Evolutionary conservation across 2,888 invertebrate genomes (phyloP).

Genomic region (Lampropteryx suffumata): DNA sequence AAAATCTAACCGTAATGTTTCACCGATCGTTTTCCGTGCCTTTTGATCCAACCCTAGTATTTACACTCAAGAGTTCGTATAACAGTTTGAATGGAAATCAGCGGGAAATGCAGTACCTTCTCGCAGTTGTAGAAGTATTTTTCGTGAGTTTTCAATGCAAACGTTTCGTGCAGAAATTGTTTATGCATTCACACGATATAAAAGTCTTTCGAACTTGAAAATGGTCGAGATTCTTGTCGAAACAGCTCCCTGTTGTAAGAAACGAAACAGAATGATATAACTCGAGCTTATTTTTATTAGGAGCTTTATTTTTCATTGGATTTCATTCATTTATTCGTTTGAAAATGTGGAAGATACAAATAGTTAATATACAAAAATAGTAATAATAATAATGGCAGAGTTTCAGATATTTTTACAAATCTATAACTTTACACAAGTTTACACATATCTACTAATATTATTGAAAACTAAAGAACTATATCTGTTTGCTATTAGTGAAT

Average conservation of each 20-base stretch:
- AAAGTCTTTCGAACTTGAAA: constrained; percentile 12
- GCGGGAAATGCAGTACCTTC: constrained; percentile 35
- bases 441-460: no score
- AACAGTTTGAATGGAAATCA: constrained; percentile 45
- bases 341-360: no score
- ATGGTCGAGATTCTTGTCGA: constrained; percentile 14
- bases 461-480: no score
- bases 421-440: no score
- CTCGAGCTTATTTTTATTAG: not conserved
- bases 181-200: constrained; percentile 27
- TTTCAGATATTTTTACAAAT: no score
- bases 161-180: constrained; percentile 26
- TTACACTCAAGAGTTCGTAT: constrained; percentile 23
- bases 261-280: constrained; percentile 5
- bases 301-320: constrained; percentile 14
- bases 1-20: no score
- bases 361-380: no score
- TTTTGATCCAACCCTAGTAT: constrained; percentile 11
- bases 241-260: constrained; percentile 4
- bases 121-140: constrained; percentile 17
- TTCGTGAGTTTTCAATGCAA: constrained; percentile 29
- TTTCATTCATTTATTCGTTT: no score
- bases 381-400: no score
- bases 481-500: no score
- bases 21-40: not conserved